A percentile compares a stretch with the other conserved stretches of the same genome.
Conservation (phyloP, 2,888 invertebrate genomes). For the Andrena camellia region DNA sequence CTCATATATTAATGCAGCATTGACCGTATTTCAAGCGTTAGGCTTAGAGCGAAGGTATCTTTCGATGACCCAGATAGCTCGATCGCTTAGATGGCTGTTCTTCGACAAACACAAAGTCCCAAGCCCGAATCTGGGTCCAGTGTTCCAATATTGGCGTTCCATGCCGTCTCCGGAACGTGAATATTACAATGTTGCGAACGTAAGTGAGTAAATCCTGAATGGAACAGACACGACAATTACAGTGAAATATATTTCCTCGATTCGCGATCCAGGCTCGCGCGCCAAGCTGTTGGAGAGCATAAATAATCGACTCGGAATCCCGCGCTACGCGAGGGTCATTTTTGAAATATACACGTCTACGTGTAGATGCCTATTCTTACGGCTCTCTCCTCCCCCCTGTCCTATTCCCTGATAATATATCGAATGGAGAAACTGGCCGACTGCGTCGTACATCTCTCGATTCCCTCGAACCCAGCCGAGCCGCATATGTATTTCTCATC, state of each 20-base stretch:
- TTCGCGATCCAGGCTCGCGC: neutral
- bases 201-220: neutral
- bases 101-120: neutral
- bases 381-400: slow-evolving; percentile 18
- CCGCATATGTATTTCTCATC: slow-evolving; percentile 56
- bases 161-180: neutral
- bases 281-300: slow-evolving; percentile 13
- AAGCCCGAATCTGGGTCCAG: neutral
- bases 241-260: neutral
- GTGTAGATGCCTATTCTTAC: slow-evolving; percentile 42
- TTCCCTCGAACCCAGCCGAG: slow-evolving; percentile 24
- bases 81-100: slow-evolving; percentile 8
- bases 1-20: too few species aligned
- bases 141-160: neutral
- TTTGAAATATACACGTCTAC: slow-evolving; percentile 46
- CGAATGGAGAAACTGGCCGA: slow-evolving; percentile 62
- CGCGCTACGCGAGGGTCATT: slow-evolving; percentile 10
- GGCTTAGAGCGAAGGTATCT: neutral
- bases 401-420: slow-evolving; percentile 65
- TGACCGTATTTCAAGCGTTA: neutral
- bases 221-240: slow-evolving; percentile 1
- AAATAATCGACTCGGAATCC: slow-evolving; percentile 20
- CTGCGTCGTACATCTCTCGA: slow-evolving; percentile 52
- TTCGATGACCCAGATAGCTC: neutral
- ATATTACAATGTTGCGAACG: neutral